These are phyloP conservation scores for Bradypus variegatus DNA, from an alignment of 2,797 vertebrate genomes.

Conservation along the genomic window DNA sequence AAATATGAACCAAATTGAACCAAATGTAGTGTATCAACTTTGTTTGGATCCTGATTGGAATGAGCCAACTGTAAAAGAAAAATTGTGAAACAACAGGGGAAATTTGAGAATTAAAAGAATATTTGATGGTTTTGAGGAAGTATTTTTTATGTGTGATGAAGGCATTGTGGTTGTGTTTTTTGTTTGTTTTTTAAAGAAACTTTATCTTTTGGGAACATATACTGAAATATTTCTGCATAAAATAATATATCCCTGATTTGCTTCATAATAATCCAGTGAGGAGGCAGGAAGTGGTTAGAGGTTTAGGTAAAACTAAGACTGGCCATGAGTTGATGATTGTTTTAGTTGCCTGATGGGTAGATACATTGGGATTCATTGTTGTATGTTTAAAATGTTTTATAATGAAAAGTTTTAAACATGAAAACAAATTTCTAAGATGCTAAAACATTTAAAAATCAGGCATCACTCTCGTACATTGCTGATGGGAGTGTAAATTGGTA, in stretches of 20 bases:
- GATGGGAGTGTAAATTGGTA: not conserved
- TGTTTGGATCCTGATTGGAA: slow-evolving; percentile 13
- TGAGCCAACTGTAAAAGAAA: not conserved
- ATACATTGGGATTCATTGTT: not conserved
- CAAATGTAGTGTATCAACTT: not conserved
- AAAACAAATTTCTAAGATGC: not conserved
- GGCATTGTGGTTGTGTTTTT: not conserved
- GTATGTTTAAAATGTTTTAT: slow-evolving; percentile 24
- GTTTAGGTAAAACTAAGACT: not conserved
- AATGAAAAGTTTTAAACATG: not conserved
- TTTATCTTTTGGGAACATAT: slow-evolving; percentile 11
- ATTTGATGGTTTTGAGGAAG: not conserved
- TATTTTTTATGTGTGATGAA: not conserved
- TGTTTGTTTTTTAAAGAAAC: slow-evolving; percentile 1
- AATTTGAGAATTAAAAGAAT: slow-evolving; percentile 15
- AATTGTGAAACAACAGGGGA: not conserved
- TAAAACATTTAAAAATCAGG: slow-evolving; percentile 13
- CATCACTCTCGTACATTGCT: not conserved
- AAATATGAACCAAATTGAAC: not conserved
- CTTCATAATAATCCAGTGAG: not conserved
- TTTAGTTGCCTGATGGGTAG: not conserved
- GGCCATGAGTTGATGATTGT: not conserved
- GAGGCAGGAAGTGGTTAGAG: not conserved
- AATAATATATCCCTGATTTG: slow-evolving; percentile 7
- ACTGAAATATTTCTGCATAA: slow-evolving; percentile 8